Conservation (phyloP, 53 echinoderm and acorn worm genomes). For the Mesocentrotus franciscanus region DNA sequence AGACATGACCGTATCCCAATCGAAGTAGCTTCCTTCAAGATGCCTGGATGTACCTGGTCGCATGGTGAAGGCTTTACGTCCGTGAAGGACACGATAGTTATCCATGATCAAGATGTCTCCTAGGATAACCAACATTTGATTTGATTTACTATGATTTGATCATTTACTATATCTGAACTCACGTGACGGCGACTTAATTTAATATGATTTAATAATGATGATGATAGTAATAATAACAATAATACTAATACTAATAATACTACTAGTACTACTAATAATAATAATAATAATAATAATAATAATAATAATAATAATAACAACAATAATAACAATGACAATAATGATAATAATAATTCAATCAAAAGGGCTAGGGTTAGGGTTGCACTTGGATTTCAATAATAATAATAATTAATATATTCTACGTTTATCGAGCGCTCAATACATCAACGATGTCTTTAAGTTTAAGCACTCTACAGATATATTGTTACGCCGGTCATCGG, state of each 20-base stretch:
- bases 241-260: neutral
- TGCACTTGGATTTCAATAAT: too few relatives aligned
- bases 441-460: too few relatives aligned
- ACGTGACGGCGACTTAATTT: too few relatives aligned
- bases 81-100: slow-evolving; percentile 72
- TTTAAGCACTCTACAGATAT: too few relatives aligned
- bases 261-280: too few relatives aligned
- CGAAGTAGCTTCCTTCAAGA: slow-evolving; percentile 72
- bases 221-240: neutral
- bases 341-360: too few relatives aligned
- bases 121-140: neutral
- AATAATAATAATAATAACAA: too few relatives aligned
- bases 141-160: neutral
- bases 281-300: neutral
- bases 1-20: slow-evolving; percentile 74
- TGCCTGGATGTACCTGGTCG: slow-evolving; percentile 49
- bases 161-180: too few relatives aligned
- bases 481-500: too few relatives aligned
- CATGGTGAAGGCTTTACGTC: slow-evolving; percentile 63
- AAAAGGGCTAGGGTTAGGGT: too few relatives aligned
- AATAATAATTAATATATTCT: too few relatives aligned
- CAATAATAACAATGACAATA: neutral
- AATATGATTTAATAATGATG: neutral
- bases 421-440: too few relatives aligned
- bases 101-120: slow-evolving; percentile 72